Evolutionary conservation across 1,140 invertebrate genomes (phyloP), one percentile per base, ranked within the genome.

Genomic region (Drosophila kanapiae): DNA sequence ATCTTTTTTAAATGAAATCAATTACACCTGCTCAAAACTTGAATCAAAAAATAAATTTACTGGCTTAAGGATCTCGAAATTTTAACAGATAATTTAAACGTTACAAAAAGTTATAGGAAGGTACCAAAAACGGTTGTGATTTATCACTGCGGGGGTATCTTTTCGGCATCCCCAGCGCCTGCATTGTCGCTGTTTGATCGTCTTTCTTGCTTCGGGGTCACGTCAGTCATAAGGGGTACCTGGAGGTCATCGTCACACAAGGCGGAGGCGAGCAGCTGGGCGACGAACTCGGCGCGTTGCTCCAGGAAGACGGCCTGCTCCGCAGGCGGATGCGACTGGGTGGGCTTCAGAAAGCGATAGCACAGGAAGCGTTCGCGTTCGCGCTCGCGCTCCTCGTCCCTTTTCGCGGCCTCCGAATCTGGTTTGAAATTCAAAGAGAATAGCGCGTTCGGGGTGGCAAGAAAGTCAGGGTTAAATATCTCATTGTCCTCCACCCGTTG

Each of bases 141-240:
- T 9, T 47, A 38, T 78, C 27, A 78, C 10, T 42, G 63, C n/a
- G 56, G 31, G 3, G 61, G 40, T n/a, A 37, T 58, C 48, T 76
- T 57, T 33, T 87, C 53, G 8, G 80, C 79, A 58, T 88, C 84
- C 14, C 85, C 84, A 38, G 80, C 84, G 8, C 85, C 84, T 23
- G 70, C 71, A n/a, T 53, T 70, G 23, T 75, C 69, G 16, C 47
- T 49, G 40, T 9, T 68, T 16, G 51, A 70, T 9, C 56, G 31
- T 7, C 33, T 43, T n/a, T 40, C 54, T 8, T 57, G 10, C 49
- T 86, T 83, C 4, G 48, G 42, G 3, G 7, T 42, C 8, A 23
- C 11, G 6, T 11, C 31, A 6, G 10, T 40, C 4, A 35, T 10
- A 11, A 38, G 18, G 23, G 51, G 16, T 14, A 18, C 16, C 35